phyloP scores from a whole-genome alignment of 2,797 vertebrate genomes.

The Gobio occitaniae region DNA sequence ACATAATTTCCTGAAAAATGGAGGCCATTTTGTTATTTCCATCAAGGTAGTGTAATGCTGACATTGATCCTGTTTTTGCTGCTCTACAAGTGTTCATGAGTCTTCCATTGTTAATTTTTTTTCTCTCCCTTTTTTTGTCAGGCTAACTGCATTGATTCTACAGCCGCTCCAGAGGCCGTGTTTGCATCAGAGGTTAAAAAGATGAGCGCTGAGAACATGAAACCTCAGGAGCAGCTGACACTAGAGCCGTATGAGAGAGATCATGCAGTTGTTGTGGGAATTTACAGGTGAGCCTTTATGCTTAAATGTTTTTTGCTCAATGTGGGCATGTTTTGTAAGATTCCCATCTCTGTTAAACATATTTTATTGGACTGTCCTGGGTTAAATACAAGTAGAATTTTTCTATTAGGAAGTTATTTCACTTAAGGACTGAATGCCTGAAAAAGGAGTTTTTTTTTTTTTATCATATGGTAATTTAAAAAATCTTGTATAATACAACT shows the following conservation, averaged over 20 bases:
- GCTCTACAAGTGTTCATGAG: not conserved
- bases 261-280: slow-evolving; percentile 91
- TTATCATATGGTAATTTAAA: too few relatives aligned
- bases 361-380: too few relatives aligned
- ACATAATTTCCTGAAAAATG: slow-evolving; percentile 92
- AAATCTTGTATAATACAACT: too few relatives aligned
- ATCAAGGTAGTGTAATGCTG: slow-evolving; percentile 84
- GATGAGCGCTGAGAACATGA: slow-evolving; percentile 94
- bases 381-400: too few relatives aligned
- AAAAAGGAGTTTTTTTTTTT: too few relatives aligned
- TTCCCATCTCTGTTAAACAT: too few relatives aligned
- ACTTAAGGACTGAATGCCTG: too few relatives aligned
- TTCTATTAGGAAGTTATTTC: too few relatives aligned
- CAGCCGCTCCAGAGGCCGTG: slow-evolving; percentile 89
- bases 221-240: slow-evolving; percentile 92
- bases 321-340: too few relatives aligned
- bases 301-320: not conserved
- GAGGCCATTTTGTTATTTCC: slow-evolving; percentile 93
- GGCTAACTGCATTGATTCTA: slow-evolving; percentile 96
- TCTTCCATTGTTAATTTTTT: not conserved
- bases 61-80: not conserved
- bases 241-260: slow-evolving; percentile 93
- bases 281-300: slow-evolving; percentile 83
- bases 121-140: slow-evolving; percentile 51
- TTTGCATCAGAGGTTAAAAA: slow-evolving; percentile 93